Percentiles rank a stretch among this genome's conserved stretches.
These are phyloP conservation scores for Bibio marci DNA, from an alignment of 2,888 invertebrate species.

Conservation along the genomic window DNA sequence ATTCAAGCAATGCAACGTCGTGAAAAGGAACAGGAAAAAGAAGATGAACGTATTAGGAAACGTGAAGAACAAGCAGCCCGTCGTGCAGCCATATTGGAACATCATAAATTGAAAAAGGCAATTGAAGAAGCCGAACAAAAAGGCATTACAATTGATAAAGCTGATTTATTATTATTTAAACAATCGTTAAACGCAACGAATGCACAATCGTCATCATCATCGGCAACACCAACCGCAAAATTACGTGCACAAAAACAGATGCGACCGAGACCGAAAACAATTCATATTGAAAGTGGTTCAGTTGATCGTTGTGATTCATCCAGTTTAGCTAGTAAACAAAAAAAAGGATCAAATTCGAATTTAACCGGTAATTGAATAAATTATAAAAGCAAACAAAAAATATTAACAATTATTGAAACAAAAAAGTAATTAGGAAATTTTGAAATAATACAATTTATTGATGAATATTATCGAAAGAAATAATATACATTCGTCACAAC, in stretches of 20 bases:
- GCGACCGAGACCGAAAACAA: constrained; percentile 75
- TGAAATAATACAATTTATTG: too few species aligned
- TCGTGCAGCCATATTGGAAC: constrained; percentile 74
- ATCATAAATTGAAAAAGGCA: constrained; percentile 85
- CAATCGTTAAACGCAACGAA: constrained; percentile 27
- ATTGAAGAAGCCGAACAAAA: constrained; percentile 81
- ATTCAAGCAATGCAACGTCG: constrained; percentile 57
- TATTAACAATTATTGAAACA: constrained; percentile 3
- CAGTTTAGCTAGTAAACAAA: constrained; percentile 50
- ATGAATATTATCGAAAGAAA: too few species aligned
- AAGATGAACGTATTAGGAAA: constrained; percentile 56
- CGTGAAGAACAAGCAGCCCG: constrained; percentile 72
- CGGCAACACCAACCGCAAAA: constrained; percentile 28
- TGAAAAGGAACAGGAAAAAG: constrained; percentile 58
- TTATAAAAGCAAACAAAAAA: constrained; percentile 15
- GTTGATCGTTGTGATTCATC: constrained; percentile 62
- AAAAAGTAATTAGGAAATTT: too few species aligned
- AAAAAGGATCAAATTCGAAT: constrained; percentile 68
- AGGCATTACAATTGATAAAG: constrained; percentile 64
- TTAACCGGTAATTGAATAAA: constrained; percentile 64
- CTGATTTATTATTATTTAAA: constrained; percentile 39
- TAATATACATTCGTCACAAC: too few species aligned
- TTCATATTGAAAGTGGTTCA: constrained; percentile 70
- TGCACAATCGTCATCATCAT: not conserved
- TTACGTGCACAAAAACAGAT: constrained; percentile 45